A percentile compares a stretch with the other conserved stretches of the same genome.
These are phyloP conservation scores for Odontamblyopus lacepedii DNA, from an alignment of 2,797 vertebrate species.

Conservation along the genomic window DNA sequence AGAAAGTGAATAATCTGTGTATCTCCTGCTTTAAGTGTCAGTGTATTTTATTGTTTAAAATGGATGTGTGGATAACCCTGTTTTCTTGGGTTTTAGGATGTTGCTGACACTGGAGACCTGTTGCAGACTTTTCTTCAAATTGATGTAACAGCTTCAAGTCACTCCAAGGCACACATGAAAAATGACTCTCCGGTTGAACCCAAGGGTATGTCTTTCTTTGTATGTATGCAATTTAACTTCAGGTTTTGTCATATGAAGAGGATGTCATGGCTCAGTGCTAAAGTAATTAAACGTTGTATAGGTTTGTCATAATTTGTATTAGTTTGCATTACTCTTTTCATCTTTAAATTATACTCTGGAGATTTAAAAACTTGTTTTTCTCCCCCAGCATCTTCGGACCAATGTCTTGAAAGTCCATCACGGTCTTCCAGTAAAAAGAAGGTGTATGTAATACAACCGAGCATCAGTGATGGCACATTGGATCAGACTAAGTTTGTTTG, in stretches of 20 bases:
- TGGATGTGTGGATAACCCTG: background rate
- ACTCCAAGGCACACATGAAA: constrained; percentile 19
- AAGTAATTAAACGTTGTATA: background rate
- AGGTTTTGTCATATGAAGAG: no score
- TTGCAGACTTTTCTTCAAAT: constrained; percentile 8
- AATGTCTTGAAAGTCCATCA: background rate
- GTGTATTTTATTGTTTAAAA: background rate
- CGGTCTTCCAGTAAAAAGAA: constrained; percentile 29
- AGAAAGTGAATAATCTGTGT: constrained; percentile 35
- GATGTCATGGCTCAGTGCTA: background rate
- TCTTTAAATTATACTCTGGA: background rate
- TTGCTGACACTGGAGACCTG: constrained; percentile 10
- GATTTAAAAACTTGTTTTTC: background rate
- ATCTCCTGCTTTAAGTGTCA: background rate
- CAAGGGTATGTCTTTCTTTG: background rate
- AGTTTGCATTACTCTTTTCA: background rate
- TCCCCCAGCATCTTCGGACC: constrained; percentile 29
- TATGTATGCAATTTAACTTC: background rate
- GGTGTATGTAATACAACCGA: constrained; percentile 39
- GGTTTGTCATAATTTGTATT: background rate
- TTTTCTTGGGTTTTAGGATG: constrained; percentile 36
- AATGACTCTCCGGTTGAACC: background rate
- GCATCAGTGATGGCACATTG: background rate
- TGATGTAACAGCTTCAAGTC: background rate
- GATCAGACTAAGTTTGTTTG: constrained; percentile 55